Evolutionary conservation across 1,140 invertebrate species (phyloP), one percentile per base, ranked within the genome.

Genomic region (Pseudomyrmex gracilis): DNA sequence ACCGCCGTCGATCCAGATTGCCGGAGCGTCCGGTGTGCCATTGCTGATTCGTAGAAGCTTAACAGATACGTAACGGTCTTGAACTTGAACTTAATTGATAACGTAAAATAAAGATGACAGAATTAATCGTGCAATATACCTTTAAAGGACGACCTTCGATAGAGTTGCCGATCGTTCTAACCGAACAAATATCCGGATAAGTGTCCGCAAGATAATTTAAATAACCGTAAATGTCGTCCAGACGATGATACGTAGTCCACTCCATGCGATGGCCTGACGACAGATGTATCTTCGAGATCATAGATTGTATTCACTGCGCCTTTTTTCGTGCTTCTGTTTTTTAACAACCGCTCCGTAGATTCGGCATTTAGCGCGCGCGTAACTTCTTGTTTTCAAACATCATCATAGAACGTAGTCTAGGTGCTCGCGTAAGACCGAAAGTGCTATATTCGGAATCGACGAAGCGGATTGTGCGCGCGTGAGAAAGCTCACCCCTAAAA

Each of bases 211-310:
- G 93, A 90, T 97, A 97, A 90, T 97, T 96, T 74, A 97, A 93
- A 89, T 96, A 98, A 5, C 95, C 95, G 77, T 97, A 93, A 57
- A 97, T 97, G 86, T 97, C 97, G 34, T 95, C 94, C 4, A 97
- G 85, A 45, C 96, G 95, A 92, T 98, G 97, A 90, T 98, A 98
- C 63, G 96, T 96, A 85, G 96, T 95, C 97, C 97, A 98, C 67
- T 97, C 97, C 95, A 98, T 95, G 24, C 96, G 95, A 91, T 98
- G 97, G 82, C 97, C 97, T 94, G 64, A 51, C 43, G 51, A 17
- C 55, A 34, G 5, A 34, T 68, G 88, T 57, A 88, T 47, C 86
- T 89, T 88, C 63, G 85, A 88, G 73, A 88, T 88, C 85, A 89
- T 83, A 83, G 78, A 45, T 88, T 88, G 73, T 53, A 80, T 71